Evolutionary conservation across 2,797 vertebrate genomes (phyloP).

Genomic region (Holocentrus rufus): DNA sequence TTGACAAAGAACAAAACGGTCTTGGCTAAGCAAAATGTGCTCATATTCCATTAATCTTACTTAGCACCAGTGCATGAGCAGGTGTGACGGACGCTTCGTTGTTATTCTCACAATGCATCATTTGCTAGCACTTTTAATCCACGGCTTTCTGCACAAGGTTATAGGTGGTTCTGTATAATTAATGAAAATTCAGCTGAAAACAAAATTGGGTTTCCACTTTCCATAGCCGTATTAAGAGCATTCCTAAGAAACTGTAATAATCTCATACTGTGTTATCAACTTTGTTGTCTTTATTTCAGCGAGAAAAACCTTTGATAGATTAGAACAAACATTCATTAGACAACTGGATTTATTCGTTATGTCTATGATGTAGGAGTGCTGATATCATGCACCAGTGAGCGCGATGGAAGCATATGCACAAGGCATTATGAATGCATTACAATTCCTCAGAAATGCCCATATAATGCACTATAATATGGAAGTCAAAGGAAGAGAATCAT

Average conservation of each 20-base stretch:
- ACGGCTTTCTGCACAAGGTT: constrained; percentile 45
- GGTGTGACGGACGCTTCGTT: constrained; percentile 27
- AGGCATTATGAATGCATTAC: too few relatives aligned
- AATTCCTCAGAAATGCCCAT: too few relatives aligned
- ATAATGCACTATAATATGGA: too few relatives aligned
- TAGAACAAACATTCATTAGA: not conserved
- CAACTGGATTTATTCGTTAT: not conserved
- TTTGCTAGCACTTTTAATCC: constrained; percentile 50
- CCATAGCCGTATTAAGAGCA: constrained; percentile 31
- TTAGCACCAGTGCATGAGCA: constrained; percentile 33
- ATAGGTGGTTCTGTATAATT: constrained; percentile 47
- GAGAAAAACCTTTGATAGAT: not conserved
- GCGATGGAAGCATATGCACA: too few relatives aligned
- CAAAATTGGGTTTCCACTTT: constrained; percentile 11
- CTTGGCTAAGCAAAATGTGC: constrained; percentile 43
- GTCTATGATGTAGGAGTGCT: too few relatives aligned
- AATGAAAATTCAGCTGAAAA: constrained; percentile 38
- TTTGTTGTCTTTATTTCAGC: constrained; percentile 22
- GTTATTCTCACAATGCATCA: constrained; percentile 43
- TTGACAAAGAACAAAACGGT: constrained; percentile 43
- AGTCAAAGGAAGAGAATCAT: too few relatives aligned
- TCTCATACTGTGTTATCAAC: not conserved
- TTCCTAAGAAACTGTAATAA: not conserved
- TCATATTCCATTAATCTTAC: constrained; percentile 64
- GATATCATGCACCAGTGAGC: too few relatives aligned